These are phyloP conservation scores for Myiopsitta monachus DNA, from an alignment of 2,113 vertebrate genomes.

Conservation along the genomic window DNA sequence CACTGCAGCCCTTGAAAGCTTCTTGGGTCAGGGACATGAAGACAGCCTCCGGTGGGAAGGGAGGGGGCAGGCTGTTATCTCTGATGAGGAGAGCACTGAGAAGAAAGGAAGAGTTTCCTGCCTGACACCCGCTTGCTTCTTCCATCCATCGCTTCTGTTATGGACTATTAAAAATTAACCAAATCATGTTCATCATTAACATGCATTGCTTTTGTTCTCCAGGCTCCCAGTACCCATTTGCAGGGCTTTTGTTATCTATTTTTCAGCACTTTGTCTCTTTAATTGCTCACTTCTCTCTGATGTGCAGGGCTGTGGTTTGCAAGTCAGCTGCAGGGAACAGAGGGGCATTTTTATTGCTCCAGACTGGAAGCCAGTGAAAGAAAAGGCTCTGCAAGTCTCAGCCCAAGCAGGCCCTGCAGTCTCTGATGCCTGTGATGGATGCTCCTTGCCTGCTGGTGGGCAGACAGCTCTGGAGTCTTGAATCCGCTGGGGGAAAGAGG, in stretches of 20 bases:
- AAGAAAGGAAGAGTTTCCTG: not conserved
- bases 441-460: not conserved
- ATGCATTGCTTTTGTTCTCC: not conserved
- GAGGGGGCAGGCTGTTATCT: not conserved
- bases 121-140: not conserved
- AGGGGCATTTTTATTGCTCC: slow-evolving; percentile 20
- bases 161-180: slow-evolving; percentile 62
- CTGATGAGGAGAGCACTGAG: rapidly evolving
- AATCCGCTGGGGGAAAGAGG: rapidly evolving
- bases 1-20: not conserved
- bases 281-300: slow-evolving; percentile 61
- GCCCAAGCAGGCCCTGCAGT: not conserved
- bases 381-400: not conserved
- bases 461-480: not conserved
- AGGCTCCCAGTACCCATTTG: slow-evolving; percentile 32
- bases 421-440: not conserved
- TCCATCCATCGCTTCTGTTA: not conserved
- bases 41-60: not conserved
- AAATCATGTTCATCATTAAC: slow-evolving; percentile 49
- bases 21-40: not conserved
- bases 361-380: not conserved
- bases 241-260: slow-evolving; percentile 61
- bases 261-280: slow-evolving; percentile 73
- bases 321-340: slow-evolving; percentile 36
- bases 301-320: not conserved